Evolutionary conservation across 2,797 vertebrate genomes (phyloP), one percentile per base, ranked within the genome.

Genomic region (Geotrypetes seraphini): DNA sequence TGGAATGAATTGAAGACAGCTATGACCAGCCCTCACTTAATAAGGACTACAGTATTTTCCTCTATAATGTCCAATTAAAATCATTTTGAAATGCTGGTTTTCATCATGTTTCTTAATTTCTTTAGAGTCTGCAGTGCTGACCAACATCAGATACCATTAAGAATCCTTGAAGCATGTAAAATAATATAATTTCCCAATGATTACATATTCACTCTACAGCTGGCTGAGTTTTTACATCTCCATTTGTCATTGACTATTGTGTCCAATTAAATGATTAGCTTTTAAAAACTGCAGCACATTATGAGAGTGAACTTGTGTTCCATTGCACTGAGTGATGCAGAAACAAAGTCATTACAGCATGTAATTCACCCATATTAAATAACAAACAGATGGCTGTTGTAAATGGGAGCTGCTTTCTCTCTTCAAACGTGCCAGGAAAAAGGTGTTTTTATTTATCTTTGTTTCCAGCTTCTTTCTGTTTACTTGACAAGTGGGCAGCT

Each of bases 311-410:
- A 96, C 93, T 96, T 89, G 91, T 96, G 91, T 93, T 95, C 88
- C 86, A 84, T 81, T 79, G 90, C 85, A 91, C 84, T 85, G 92
- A 95, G 86, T 86, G 91, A 96, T 94, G 91, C 90, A 89, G 92
- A 97, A 95, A 95, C 94, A 97, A 97, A 96, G 92, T 96, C 95
- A 99, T 97, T 97, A 99, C 92, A 96, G 92, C 93, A 96, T 93
- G 94, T 97, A 85, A 99, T 96, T 99, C 95, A 94, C 92, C 96
- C 93, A 96, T 93, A 97, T 99, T 96, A 97, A 97, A 97, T 99
- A 97, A 97, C 94, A 96, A 99, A 97, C 95, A 99, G 95, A 99
- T 99, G 95, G 95, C 89, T 89, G 88, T 84, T 90, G 90, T 84
- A 89, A 88, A 89, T 83, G 81, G 84, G 74, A 89, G 85, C 88